Evolutionary conservation across 2,113 vertebrate species (phyloP).

Genomic region (Oncorhynchus mykiss): DNA sequence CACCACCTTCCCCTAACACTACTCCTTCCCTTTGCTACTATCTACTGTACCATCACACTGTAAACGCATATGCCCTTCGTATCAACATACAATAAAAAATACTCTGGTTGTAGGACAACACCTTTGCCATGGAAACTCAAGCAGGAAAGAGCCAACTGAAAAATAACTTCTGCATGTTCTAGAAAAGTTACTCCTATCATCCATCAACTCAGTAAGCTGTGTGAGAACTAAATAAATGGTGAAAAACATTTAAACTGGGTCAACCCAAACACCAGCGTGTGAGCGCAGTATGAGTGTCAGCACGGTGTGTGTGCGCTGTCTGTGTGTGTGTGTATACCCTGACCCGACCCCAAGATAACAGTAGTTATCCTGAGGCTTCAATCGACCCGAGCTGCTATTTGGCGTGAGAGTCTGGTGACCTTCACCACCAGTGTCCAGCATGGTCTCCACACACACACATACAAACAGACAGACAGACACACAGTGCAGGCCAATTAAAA

Average conservation of each 20-base stretch:
- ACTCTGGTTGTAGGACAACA: too few species aligned
- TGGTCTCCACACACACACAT: too few species aligned
- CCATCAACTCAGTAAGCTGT: too few species aligned
- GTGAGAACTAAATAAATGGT: conserved; percentile 8
- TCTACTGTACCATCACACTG: background rate
- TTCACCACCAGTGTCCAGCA: background rate
- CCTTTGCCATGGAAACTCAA: too few species aligned
- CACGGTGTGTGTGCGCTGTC: background rate
- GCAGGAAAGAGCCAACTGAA: too few species aligned
- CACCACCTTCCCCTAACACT: background rate
- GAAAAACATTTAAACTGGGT: background rate
- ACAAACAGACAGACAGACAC: background rate
- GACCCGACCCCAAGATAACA: background rate
- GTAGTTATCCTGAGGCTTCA: background rate
- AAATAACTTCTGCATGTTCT: too few species aligned
- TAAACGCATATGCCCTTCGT: background rate
- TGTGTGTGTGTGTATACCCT: background rate
- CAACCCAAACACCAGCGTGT: background rate
- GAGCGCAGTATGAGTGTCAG: background rate
- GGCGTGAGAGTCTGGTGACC: background rate
- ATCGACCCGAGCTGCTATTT: background rate
- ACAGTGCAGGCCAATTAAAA: conserved; percentile 1
- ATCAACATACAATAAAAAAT: too few species aligned
- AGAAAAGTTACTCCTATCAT: too few species aligned
- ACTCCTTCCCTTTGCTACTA: background rate